Percentiles rank a stretch among this genome's conserved stretches.
phyloP scores from a whole-genome alignment of 2,113 vertebrate genomes.

The Gymnogyps californianus region DNA sequence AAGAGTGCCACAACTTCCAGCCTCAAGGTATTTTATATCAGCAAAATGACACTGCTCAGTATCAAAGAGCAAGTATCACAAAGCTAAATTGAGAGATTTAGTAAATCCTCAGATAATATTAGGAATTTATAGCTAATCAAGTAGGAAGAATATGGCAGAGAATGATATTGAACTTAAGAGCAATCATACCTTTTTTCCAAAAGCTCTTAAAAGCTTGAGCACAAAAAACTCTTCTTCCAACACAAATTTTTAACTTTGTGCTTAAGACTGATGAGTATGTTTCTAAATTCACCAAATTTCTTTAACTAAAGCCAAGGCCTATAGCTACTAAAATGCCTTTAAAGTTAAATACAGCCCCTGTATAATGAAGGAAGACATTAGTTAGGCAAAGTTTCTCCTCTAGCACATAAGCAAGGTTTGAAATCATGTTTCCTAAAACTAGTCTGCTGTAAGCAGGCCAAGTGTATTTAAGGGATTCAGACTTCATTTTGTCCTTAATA shows the following conservation, averaged over 20 bases:
- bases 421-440: neutral
- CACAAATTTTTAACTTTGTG: neutral
- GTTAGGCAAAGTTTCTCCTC: neutral
- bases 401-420: neutral
- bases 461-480: neutral
- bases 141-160: neutral
- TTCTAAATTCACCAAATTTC: neutral
- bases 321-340: neutral
- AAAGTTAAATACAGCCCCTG: neutral
- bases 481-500: neutral
- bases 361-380: neutral
- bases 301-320: neutral
- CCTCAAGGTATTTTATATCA: neutral
- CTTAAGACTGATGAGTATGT: neutral
- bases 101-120: neutral
- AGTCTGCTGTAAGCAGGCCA: neutral
- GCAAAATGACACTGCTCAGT: neutral
- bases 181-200: neutral
- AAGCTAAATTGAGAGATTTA: neutral
- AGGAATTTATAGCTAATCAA: neutral
- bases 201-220: neutral
- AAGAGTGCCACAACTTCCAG: neutral
- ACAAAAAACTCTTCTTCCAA: neutral
- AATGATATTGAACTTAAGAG: neutral
- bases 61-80: neutral